Evolutionary conservation across 2,888 invertebrate genomes (phyloP).

Genomic region (Ceraclea dissimilis): DNA sequence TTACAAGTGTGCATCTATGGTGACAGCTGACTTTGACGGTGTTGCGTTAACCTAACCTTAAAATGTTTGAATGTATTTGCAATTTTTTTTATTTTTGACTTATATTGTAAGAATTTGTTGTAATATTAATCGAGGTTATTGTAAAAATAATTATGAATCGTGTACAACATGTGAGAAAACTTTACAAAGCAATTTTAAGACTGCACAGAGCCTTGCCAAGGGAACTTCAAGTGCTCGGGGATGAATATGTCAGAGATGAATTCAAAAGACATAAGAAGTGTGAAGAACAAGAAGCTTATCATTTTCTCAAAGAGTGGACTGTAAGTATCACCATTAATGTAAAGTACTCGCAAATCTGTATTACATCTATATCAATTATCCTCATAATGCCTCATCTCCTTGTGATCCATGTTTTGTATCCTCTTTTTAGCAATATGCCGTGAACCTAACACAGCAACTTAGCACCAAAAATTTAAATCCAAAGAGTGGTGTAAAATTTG

Average conservation of each 20-base stretch:
- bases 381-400: not conserved
- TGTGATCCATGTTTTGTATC: no score
- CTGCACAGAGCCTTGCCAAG: slow-evolving; percentile 69
- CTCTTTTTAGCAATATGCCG: slow-evolving; percentile 63
- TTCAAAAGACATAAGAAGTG: slow-evolving; percentile 78
- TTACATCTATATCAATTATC: not conserved
- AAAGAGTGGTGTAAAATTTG: slow-evolving; percentile 54
- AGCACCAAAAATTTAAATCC: slow-evolving; percentile 47
- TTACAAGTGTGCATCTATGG: no score
- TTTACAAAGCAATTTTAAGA: slow-evolving; percentile 74
- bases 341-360: not conserved
- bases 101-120: no score
- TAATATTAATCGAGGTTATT: no score
- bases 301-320: slow-evolving; percentile 86
- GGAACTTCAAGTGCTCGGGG: slow-evolving; percentile 63
- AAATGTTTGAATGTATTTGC: no score
- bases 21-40: no score
- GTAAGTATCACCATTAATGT: slow-evolving; percentile 42
- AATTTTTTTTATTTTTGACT: no score
- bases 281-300: slow-evolving; percentile 57
- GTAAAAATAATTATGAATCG: slow-evolving; percentile 8
- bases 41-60: no score
- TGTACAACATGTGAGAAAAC: slow-evolving; percentile 54
- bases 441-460: slow-evolving; percentile 66
- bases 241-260: slow-evolving; percentile 73